Conservation (phyloP, 2,797 vertebrate genomes). For the Remorina albescens region DNA sequence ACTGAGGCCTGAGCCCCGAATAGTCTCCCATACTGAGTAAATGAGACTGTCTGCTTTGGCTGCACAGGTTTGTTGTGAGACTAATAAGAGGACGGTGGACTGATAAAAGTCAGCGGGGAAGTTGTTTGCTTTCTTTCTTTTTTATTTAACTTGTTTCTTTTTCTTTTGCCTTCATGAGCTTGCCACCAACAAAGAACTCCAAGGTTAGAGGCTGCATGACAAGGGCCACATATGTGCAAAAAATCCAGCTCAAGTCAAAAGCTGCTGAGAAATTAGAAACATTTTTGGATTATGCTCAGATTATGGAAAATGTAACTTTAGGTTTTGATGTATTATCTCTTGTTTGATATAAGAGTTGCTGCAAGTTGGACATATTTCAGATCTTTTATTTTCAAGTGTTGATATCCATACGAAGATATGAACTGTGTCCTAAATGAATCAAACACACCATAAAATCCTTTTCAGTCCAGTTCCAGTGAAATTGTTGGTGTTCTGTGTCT, state of each 20-base stretch:
- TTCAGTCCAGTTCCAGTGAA: not conserved
- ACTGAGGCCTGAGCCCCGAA: slow-evolving; percentile 20
- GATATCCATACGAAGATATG: no score
- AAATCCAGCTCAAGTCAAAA: not conserved
- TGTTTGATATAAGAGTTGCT: no score
- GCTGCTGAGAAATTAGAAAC: not conserved
- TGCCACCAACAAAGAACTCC: not conserved
- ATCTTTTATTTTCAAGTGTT: no score
- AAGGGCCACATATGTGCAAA: not conserved
- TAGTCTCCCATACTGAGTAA: slow-evolving; percentile 23
- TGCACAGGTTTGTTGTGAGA: slow-evolving; percentile 30
- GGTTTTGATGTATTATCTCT: not conserved
- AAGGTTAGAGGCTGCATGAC: slow-evolving; percentile 11
- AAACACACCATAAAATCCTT: not conserved
- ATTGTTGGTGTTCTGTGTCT: not conserved
- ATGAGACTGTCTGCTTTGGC: slow-evolving; percentile 20
- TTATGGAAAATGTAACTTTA: not conserved
- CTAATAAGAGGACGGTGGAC: slow-evolving; percentile 6
- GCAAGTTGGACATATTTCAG: no score
- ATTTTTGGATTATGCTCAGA: not conserved
- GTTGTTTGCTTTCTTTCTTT: not conserved
- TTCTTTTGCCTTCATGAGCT: not conserved
- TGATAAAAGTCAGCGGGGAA: not conserved
- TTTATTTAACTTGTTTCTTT: not conserved
- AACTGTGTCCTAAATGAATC: not conserved